Conservation (phyloP, 2,888 invertebrate genomes). For the Meandrusa payeni region DNA sequence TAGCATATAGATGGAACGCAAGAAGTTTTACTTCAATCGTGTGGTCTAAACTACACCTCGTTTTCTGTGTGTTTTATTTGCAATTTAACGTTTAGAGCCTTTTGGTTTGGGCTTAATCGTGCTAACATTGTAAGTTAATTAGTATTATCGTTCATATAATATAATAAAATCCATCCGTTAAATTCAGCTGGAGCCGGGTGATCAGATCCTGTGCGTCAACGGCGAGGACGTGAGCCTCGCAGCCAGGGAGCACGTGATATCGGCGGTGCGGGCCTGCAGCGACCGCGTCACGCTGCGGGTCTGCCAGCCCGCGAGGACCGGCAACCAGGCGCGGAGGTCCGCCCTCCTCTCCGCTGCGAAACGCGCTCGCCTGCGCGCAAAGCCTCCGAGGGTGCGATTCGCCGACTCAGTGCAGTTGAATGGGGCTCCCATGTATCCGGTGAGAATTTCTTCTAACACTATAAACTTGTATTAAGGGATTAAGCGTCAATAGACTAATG, state of each 20-base stretch:
- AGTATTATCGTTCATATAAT: no score
- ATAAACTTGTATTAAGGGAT: no score
- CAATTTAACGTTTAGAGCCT: no score
- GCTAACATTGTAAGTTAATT: no score
- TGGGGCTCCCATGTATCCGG: conserved; percentile 90
- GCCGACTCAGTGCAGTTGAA: conserved; percentile 94
- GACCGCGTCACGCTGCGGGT: conserved; percentile 88
- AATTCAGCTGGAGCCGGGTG: conserved; percentile 89
- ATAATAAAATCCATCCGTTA: no score
- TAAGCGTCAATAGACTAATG: no score
- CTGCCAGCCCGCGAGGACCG: conserved; percentile 87
- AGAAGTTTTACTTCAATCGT: no score
- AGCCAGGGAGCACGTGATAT: conserved; percentile 93
- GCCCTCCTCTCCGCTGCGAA: conserved; percentile 93
- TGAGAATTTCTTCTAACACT: conserved; percentile 56
- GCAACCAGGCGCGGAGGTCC: conserved; percentile 84
- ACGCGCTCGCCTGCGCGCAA: conserved; percentile 88
- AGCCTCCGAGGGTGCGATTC: conserved; percentile 92
- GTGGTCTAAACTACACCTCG: no score
- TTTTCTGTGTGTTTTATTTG: no score
- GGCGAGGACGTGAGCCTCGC: conserved; percentile 93
- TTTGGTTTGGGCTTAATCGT: no score
- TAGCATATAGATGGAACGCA: no score
- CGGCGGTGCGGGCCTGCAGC: conserved; percentile 90
- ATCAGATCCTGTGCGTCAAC: conserved; percentile 94